Evolutionary conservation across 30 jellyfish, hydroid and myxozoan genomes (phyloP).

Genomic region (Pelagia noctiluca): DNA sequence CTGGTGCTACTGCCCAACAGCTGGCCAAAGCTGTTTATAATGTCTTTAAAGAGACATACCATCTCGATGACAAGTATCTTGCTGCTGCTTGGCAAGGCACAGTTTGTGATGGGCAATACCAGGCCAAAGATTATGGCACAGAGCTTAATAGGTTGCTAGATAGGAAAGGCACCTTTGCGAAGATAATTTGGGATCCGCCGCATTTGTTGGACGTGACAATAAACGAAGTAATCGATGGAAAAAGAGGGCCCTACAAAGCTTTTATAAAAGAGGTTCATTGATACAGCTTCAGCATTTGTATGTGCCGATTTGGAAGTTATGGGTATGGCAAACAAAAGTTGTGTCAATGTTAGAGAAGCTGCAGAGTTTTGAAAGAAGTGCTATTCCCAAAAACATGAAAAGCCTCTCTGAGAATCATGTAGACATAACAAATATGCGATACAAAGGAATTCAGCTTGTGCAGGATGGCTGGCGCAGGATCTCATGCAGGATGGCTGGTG

Average conservation of each 20-base stretch:
- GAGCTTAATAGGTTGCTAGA: slow-evolving; percentile 12
- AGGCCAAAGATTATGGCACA: slow-evolving; percentile 10
- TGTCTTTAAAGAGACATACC: not conserved
- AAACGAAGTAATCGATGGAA: slow-evolving; percentile 23
- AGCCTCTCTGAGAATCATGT: not conserved
- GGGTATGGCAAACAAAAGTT: not conserved
- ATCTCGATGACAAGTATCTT: not conserved
- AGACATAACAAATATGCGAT: not conserved
- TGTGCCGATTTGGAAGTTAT: slow-evolving; percentile 1
- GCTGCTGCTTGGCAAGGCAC: slow-evolving; percentile 36
- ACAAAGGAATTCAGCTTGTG: slow-evolving; percentile 13
- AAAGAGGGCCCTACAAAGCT: not conserved
- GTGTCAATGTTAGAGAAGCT: not conserved
- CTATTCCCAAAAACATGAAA: not conserved
- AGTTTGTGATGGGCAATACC: slow-evolving; percentile 31
- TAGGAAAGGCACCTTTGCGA: not conserved
- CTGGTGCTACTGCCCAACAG: slow-evolving; percentile 33
- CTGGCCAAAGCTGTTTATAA: slow-evolving; percentile 4
- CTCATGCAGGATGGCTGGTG: slow-evolving; percentile 32
- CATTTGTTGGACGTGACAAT: slow-evolving; percentile 23
- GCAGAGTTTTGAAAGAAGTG: not conserved
- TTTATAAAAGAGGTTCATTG: not conserved
- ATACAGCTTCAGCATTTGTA: not conserved
- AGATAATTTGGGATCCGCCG: slow-evolving; percentile 43
- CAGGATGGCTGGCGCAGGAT: no score